Base-by-base conservation (phyloP, 2,888 invertebrate species). In the Eilema depressum region DNA sequence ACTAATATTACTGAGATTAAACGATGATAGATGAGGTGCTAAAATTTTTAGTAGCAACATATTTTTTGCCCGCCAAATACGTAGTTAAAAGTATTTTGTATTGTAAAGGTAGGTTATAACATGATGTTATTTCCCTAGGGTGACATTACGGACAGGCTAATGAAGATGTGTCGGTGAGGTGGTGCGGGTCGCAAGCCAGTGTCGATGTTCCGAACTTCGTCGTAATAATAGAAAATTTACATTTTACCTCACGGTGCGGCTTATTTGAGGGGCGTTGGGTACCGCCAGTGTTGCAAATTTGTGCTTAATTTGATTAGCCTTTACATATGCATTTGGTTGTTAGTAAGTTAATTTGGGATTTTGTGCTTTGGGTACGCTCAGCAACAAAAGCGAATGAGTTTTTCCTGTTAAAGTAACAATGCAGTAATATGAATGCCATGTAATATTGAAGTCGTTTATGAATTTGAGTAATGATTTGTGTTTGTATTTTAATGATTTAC, bases 131-230 rank as follows among this genome's bases (percentile, higher is more conserved):
- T 89, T 91, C 92, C 90, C 91, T 64, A 47, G 91, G 81, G 92
- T 81, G 84, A 85, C 88, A 91, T 91, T 89, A 91, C 83, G 84
- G 85, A 78, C 80, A 79, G 82, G 83, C 86, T 92, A 92, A 92
- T 92, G 92, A 92, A 92, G 92, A 92, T 90, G 88, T 91, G 91
- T 92, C 82, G 90, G 83, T 82, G 84, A 85, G 87, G 89, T 86
- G 86, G 82, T 84, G 70, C 74, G 81, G 87, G 86, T 88, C 86
- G 85, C 84, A 80, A 80, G 79, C 81, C 74, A 74, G 73, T 78
- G 82, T 78, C 82, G 81, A 80, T 78, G 77, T 77, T 79, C 80
- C 74, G 78, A 84, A 84, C 86, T 85, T 76, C 70, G 78, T 77
- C 75, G 66, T 69, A 41, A 74, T 84, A 79, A 82, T 83, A 82